phyloP scores from a whole-genome alignment of 2,888 invertebrate genomes.

The Drosophila siamana region DNA sequence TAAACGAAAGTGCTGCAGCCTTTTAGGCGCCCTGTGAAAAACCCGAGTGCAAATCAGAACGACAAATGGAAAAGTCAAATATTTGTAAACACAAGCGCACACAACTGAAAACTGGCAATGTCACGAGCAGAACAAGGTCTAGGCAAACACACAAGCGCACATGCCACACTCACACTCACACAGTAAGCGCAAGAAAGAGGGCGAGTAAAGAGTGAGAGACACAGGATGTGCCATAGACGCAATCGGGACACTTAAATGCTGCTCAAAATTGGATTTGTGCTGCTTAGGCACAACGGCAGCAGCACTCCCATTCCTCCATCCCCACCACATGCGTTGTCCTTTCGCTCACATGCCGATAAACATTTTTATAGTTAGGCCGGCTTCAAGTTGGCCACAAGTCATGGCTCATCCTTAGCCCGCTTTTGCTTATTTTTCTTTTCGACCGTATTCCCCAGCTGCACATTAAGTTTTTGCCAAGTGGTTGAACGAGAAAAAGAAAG shows the following conservation, averaged over 20 bases:
- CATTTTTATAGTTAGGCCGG: slow-evolving; percentile 75
- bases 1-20: slow-evolving; percentile 21
- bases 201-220: background rate
- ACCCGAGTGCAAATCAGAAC: slow-evolving; percentile 36
- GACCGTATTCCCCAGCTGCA: slow-evolving; percentile 71
- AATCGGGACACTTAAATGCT: slow-evolving; percentile 70
- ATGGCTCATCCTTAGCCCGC: slow-evolving; percentile 63
- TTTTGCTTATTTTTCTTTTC: slow-evolving; percentile 29
- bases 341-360: slow-evolving; percentile 66
- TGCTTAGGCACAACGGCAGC: slow-evolving; percentile 47
- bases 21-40: slow-evolving; percentile 32
- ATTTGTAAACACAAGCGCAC: slow-evolving; percentile 50
- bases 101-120: slow-evolving; percentile 43
- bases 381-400: slow-evolving; percentile 70
- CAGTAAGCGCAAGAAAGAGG: slow-evolving; percentile 10
- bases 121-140: slow-evolving; percentile 53
- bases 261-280: slow-evolving; percentile 78
- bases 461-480: slow-evolving; percentile 58
- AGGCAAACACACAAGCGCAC: slow-evolving; percentile 26
- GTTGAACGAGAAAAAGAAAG: background rate
- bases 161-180: slow-evolving; percentile 11
- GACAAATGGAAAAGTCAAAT: slow-evolving; percentile 60
- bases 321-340: background rate
- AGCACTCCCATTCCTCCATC: background rate
- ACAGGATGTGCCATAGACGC: slow-evolving; percentile 55